A percentile compares a stretch with the other conserved stretches of the same genome.
phyloP scores from a whole-genome alignment of 2,797 vertebrate genomes.

The Pipistrellus nathusii region DNA sequence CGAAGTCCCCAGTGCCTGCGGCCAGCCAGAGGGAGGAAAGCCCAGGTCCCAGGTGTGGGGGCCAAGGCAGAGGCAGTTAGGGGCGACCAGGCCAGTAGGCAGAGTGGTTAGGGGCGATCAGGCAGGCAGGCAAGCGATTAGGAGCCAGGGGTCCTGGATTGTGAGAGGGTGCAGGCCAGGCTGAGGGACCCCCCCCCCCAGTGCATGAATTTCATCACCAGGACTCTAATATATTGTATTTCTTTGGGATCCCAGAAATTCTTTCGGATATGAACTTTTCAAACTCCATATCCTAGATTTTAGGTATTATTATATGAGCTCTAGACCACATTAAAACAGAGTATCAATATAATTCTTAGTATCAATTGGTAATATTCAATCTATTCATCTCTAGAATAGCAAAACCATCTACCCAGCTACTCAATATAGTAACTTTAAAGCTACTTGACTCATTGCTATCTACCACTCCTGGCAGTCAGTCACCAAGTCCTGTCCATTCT shows the following conservation, averaged over 20 bases:
- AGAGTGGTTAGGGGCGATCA: too few relatives aligned
- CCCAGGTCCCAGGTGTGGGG: too few relatives aligned
- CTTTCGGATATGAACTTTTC: conserved; percentile 23
- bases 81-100: too few relatives aligned
- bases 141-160: too few relatives aligned
- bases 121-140: too few relatives aligned
- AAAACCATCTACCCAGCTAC: not conserved
- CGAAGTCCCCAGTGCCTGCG: fast-evolving
- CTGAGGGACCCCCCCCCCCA: too few relatives aligned
- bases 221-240: not conserved
- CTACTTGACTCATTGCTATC: not conserved
- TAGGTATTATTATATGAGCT: not conserved
- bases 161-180: too few relatives aligned
- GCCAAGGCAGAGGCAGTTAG: too few relatives aligned
- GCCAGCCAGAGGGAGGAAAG: too few relatives aligned
- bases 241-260: not conserved
- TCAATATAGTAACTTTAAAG: not conserved
- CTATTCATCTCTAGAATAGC: not conserved
- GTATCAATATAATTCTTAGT: not conserved
- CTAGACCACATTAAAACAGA: not conserved
- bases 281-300: not conserved
- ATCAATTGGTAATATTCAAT: not conserved
- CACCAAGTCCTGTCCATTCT: not conserved
- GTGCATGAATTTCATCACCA: too few relatives aligned
- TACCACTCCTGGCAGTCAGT: not conserved